Base-by-base conservation (phyloP, 2,113 vertebrate genomes). In the Psilopogon haemacephalus region DNA sequence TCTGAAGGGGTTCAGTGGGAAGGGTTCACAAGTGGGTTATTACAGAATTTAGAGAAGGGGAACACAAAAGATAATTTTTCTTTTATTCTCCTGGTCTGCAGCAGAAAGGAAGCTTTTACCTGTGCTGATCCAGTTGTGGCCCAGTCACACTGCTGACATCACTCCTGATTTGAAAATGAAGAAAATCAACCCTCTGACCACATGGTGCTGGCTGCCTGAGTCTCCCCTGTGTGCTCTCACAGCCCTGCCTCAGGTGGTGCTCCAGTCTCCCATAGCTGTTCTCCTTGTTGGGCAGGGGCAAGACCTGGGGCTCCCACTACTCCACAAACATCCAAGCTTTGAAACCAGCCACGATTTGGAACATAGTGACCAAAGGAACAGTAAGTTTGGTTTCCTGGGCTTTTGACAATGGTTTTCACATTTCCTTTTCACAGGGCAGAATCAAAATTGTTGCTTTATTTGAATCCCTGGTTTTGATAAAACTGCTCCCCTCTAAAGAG, bases 131-230 rank as follows among this genome's bases (percentile, higher is more conserved):
- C 44, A 32, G 38, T 23, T 12, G 2, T 0, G 8, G 59, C 38
- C 27, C 26, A 76, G 38, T 15, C 5, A 6, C 17, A 21, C 78
- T 27, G 52, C 37, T 44, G 27, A 58, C 12, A 30, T 59, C 8
- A 5, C 26, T 55, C 18, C 33, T 46, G n/a, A 11, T 38, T 35
- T 35, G 64, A 58, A 54, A 35, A n/a, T 0, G 6, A 55, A 28
- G 46, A 48, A 48, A 24, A 48, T 48, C 2, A 75, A 7, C 26
- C 18, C 59, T 38, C 35, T 72, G 52, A 28, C 18, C 35, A 7
- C 62, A 6, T 14, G 5, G 15, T 6, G 40, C 40, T 67, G 71
- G 16, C 52, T 78, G 65, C 20, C 52, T 0, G 0, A 23, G 13
- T 35, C 52, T 71, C 38, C 12, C 26, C 62, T 32, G 7, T 44